Base-by-base conservation (phyloP, 2,113 vertebrate species). In the Ptilonorhynchus violaceus region DNA sequence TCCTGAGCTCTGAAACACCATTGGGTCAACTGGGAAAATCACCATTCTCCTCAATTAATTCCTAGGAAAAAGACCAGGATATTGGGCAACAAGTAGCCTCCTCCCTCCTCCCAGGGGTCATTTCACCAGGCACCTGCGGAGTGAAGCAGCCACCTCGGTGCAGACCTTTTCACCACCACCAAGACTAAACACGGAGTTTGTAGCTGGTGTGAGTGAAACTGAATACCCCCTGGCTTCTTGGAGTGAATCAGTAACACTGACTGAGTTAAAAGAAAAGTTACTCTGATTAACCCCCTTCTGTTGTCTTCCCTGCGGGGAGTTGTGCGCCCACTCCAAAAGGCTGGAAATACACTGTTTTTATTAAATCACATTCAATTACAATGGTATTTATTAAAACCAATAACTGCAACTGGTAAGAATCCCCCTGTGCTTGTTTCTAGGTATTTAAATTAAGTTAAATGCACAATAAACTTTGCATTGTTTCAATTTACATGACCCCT, bases 401-500 rank as follows among this genome's bases (percentile, higher is more conserved):
- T 97, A 97, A 97, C 72, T 89, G 63, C 81, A 97, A 96, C 79
- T 87, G 62, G 81, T 94, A 96, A 96, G 77, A 96, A 96, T 96
- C 96, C 96, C 96, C 82, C 30, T 67, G 95, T 82, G 96, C 93
- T 97, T 94, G 84, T 95, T 96, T 91, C 69, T 80, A 96, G 85
- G 96, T 97, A 95, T 94, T 97, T 97, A 97, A 97, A 97, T 97
- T 94, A 96, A 94, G 93, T 87, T 96, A 95, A 94, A 96, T 74
- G 93, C 84, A 89, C 93, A 96, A 97, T 97, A 97, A 96, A 97
- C 85, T 96, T 96, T 93, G 89, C 92, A 94, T 96, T 96, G 86
- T 96, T 96, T 97, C 92, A 92, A 92, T 97, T 97, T 97, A 96
- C 96, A 87, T 95, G 95, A 97, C 97, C 94, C 96, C 79, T 58